phyloP scores from a whole-genome alignment of 2,797 vertebrate species.

The Phrynocephalus forsythii region DNA sequence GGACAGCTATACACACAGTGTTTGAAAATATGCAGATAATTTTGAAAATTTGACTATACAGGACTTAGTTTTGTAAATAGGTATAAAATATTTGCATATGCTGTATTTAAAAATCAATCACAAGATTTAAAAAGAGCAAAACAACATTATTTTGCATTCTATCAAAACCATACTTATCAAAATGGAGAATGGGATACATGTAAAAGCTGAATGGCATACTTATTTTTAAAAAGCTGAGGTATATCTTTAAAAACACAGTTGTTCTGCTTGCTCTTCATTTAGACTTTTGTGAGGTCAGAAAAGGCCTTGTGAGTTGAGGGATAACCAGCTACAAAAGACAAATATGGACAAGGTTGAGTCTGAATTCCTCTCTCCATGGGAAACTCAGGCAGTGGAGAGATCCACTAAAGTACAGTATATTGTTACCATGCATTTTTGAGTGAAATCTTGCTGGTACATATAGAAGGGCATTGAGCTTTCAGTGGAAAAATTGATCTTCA shows the following conservation, averaged over 20 bases:
- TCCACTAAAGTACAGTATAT: not conserved
- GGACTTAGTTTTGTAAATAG: not conserved
- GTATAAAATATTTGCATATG: slow-evolving; percentile 41
- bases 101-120: slow-evolving; percentile 14
- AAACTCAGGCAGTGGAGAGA: not conserved
- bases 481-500: not conserved
- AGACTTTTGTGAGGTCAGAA: not conserved
- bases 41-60: not conserved
- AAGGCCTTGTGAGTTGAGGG: not conserved
- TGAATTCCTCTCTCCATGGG: not conserved
- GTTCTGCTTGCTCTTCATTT: too few relatives aligned
- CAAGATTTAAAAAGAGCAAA: not conserved
- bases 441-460: not conserved
- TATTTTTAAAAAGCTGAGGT: not conserved
- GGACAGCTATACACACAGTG: not conserved
- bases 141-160: not conserved
- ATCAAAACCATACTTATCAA: not conserved
- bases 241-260: not conserved
- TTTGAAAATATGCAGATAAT: not conserved
- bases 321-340: not conserved
- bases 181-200: slow-evolving; percentile 11
- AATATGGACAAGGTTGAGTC: not conserved
- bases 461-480: not conserved
- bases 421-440: not conserved
- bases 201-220: not conserved